A percentile compares a stretch with the other conserved stretches of the same genome.
phyloP scores from a whole-genome alignment of 2,888 invertebrate species.

The Lordiphosa fenestrarum region DNA sequence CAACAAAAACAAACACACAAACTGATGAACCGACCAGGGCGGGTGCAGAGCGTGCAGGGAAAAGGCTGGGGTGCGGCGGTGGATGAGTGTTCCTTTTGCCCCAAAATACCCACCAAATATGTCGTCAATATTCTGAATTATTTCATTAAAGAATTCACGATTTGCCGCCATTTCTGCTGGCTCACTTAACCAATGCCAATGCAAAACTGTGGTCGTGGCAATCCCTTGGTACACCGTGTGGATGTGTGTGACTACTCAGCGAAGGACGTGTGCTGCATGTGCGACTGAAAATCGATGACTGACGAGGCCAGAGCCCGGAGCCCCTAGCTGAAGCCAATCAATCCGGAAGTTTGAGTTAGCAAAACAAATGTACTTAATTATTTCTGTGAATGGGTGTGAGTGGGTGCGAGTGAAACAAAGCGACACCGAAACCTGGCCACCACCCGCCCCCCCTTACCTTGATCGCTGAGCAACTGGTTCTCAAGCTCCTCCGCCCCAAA shows the following conservation, averaged over 20 bases:
- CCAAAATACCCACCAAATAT: slow-evolving; percentile 75
- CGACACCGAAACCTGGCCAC: background rate
- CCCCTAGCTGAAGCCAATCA: slow-evolving; percentile 9
- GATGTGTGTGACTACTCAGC: slow-evolving; percentile 12
- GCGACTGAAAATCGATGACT: slow-evolving; percentile 70
- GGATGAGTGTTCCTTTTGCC: background rate
- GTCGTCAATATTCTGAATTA: slow-evolving; percentile 77
- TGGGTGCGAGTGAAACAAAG: slow-evolving; percentile 17
- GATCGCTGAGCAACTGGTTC: slow-evolving; percentile 87
- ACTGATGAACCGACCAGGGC: slow-evolving; percentile 7
- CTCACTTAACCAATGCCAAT: too few species aligned
- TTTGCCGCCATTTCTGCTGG: slow-evolving; percentile 58
- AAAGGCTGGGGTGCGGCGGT: slow-evolving; percentile 26
- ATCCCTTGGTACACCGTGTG: slow-evolving; percentile 1
- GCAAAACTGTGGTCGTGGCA: too few species aligned
- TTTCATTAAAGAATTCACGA: slow-evolving; percentile 75
- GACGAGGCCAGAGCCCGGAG: slow-evolving; percentile 25
- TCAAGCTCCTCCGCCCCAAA: slow-evolving; percentile 87
- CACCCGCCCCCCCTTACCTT: slow-evolving; percentile 81
- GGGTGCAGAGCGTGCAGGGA: slow-evolving; percentile 7
- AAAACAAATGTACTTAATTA: slow-evolving; percentile 68
- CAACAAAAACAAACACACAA: slow-evolving; percentile 34
- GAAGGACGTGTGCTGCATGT: slow-evolving; percentile 43
- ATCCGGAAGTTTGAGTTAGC: slow-evolving; percentile 45
- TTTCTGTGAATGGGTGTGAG: slow-evolving; percentile 34